These are phyloP conservation scores for Diplosoma virens DNA, from an alignment of 23 tunicate genomes.

Conservation along the genomic window DNA sequence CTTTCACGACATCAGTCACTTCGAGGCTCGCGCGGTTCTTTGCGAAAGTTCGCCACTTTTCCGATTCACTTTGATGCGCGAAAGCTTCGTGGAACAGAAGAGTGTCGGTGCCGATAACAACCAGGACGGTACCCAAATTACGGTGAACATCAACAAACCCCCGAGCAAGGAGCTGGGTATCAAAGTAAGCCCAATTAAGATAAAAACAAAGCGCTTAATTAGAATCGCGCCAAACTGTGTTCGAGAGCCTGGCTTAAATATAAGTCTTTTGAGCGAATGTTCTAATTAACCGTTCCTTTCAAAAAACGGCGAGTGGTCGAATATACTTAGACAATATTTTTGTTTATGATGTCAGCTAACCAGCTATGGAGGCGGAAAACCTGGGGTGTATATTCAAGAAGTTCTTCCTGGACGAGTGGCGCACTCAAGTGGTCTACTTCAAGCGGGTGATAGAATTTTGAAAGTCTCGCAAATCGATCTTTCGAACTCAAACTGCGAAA, in stretches of 20 bases:
- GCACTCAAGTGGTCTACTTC: conserved; percentile 45
- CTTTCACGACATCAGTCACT: conserved; percentile 49
- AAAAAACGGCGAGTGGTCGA: too few species aligned
- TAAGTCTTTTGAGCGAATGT: too few species aligned
- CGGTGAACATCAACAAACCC: conserved; percentile 48
- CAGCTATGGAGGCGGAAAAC: conserved; percentile 36
- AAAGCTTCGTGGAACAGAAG: conserved; percentile 4
- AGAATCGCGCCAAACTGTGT: too few species aligned
- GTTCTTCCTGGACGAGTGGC: conserved; percentile 54
- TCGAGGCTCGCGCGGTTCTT: conserved; percentile 62
- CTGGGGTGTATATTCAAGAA: conserved; percentile 64
- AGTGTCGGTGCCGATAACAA: background rate
- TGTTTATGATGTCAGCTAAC: conserved; percentile 32
- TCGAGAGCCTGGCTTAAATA: too few species aligned
- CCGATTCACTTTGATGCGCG: conserved; percentile 57
- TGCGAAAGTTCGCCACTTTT: conserved; percentile 28
- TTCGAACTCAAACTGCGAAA: conserved; percentile 49
- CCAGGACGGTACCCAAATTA: background rate
- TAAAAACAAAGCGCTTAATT: too few species aligned
- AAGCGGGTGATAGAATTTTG: conserved; percentile 65
- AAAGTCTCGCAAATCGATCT: conserved; percentile 38
- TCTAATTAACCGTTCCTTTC: too few species aligned
- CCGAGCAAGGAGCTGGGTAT: conserved; percentile 65
- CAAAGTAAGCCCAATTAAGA: conserved; percentile 23
- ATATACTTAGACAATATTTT: background rate